Base-by-base conservation (phyloP, 2,113 vertebrate species). In the Carassius carassius region DNA sequence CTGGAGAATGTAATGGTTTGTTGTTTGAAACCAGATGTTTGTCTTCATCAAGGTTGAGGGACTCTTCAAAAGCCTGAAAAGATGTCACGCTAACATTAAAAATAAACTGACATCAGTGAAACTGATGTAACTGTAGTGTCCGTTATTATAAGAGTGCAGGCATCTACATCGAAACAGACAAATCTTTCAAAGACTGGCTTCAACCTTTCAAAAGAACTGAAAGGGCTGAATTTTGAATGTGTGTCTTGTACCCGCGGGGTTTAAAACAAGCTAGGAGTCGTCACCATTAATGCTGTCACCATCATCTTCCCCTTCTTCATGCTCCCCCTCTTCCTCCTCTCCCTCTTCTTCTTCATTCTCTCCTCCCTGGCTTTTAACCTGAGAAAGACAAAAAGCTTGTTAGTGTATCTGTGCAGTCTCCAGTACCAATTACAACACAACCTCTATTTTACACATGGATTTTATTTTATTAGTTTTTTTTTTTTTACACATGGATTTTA, bases 221-320 rank as follows among this genome's bases (percentile, higher is more conserved):
- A 82, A 86, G 74, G 41, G 35, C 10, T 60, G 62, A 78, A 82
- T n/a, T 58, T 32, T 44, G 32, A 79, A 60, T 32, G 82, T 13
- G 12, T 47, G 58, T 84, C 17, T 72, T 49, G 4, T 62, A 62
- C 54, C 60, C 74, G 10, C 21, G 23, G 44, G 9, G 75, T 19
- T 35, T 54, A 44, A 44, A 54, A 44, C 13, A 29, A 17, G 56
- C 58, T 88, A 88, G 8, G 85, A 78, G 78, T 88, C 82, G 0
- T 88, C 87, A 1, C 87, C 87, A 29, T 88, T 88, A n/a, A 88
- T 14, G 35, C 87, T 88, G 85, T 88, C 87, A 0, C 85, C 87
- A 37, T 88, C 87, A 14, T 86, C 87, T 65, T 88, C 87, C 16
- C 85, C 87, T 81, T 88, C 85, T 76, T 86, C 87, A 12, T 88